phyloP scores from a whole-genome alignment of 1,140 invertebrate genomes.

The Rhyzopertha dominica region DNA sequence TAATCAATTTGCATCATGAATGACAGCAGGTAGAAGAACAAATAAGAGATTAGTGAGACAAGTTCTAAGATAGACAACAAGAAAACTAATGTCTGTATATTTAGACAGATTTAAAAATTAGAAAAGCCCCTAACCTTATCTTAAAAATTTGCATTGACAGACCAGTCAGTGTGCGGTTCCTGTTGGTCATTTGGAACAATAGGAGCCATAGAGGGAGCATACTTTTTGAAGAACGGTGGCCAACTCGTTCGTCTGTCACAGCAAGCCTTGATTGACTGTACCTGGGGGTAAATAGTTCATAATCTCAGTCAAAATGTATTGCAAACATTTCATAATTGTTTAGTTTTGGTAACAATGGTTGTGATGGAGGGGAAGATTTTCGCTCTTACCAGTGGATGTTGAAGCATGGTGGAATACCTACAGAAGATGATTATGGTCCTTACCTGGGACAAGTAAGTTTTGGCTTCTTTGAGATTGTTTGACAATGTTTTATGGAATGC shows the following conservation, averaged over 20 bases:
- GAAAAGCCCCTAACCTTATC: no score
- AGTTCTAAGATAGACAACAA: no score
- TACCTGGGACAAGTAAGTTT: conserved; percentile 80
- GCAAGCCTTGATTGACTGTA: conserved; percentile 91
- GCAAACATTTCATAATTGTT: conserved; percentile 1
- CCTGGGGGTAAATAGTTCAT: conserved; percentile 70
- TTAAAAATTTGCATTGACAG: conserved; percentile 37
- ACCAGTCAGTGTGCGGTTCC: conserved; percentile 94
- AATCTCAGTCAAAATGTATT: conserved; percentile 3
- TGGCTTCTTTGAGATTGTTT: no score
- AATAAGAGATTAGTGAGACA: no score
- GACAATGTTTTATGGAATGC: no score
- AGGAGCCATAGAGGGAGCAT: conserved; percentile 87
- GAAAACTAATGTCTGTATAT: no score
- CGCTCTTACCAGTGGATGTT: conserved; percentile 89
- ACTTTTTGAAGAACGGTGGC: conserved; percentile 77
- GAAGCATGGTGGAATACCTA: conserved; percentile 82
- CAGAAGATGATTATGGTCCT: conserved; percentile 84
- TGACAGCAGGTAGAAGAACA: no score
- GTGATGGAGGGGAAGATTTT: conserved; percentile 93
- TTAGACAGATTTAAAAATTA: no score
- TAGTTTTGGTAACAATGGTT: conserved; percentile 88
- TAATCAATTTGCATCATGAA: no score
- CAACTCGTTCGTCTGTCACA: conserved; percentile 79
- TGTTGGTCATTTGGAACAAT: conserved; percentile 96